Evolutionary conservation across 2,113 vertebrate genomes (phyloP), one percentile per base, ranked within the genome.

Genomic region (Cricetomys ansorgei): DNA sequence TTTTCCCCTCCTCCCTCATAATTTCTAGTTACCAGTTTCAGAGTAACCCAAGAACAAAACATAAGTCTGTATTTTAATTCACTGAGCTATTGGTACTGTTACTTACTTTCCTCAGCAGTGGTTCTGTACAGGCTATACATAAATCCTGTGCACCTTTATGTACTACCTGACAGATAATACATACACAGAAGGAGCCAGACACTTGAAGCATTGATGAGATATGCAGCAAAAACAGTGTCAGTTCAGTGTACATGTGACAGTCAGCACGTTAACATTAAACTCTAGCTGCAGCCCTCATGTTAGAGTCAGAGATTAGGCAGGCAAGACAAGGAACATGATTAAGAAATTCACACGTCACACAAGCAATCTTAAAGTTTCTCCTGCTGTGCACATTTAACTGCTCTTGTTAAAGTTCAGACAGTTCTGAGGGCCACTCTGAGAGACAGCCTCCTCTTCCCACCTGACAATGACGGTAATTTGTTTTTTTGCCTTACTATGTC

Each of bases 21-120:
- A 72, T 87, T 72, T 93, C 59, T 91, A 72, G 12, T 89, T 55
- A 59, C 91, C 40, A 77, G 48, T 65, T 90, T 93, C 79, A 85
- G 27, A 88, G 90, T 88, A 92, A 72, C 48, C 70, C 37, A 50
- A 23, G n/a, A 16, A 76, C 4, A 59, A 45, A 85, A 90, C 40
- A 80, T 48, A 70, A 1, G 19, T 29, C n/a, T 70, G 7, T 53
- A 76, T 85, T 95, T 90, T 67, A 92, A 90, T 84, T 43, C 89
- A 80, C 1, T 93, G 77, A 95, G 55, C 48, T 48, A 89, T 12
- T 37, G 50, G 48, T 75, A 37, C 55, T 72, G 21, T 53, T 77
- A 53, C 55, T 79, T 88, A 59, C 43, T 19, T 53, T 83, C 62
- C 62, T 89, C 45, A 91, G 77, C 23, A 73, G 7, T 83, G 53